A percentile compares a stretch with the other conserved stretches of the same genome.
Conservation (phyloP, 2,113 vertebrate genomes). For the Chamaetylas fuelleborni region DNA sequence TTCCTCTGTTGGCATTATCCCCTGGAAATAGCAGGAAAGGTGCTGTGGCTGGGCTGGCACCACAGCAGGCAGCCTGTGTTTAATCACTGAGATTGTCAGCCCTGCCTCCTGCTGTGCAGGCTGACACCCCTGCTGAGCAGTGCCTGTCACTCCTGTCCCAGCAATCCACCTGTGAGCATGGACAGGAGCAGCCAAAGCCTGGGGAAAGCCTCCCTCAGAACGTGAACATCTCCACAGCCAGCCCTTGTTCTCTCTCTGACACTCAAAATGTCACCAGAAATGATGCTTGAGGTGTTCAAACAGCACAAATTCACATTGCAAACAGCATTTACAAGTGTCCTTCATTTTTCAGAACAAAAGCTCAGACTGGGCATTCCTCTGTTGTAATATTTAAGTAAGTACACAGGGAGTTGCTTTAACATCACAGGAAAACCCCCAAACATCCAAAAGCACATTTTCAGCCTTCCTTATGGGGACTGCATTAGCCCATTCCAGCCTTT, state of each 20-base stretch:
- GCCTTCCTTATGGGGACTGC: not conserved
- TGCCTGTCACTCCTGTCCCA: not conserved
- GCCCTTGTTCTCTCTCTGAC: not conserved
- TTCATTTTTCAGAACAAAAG: not conserved
- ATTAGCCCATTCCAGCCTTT: not conserved
- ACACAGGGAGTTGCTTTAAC: not conserved
- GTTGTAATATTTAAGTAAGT: not conserved
- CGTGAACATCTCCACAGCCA: fast-evolving
- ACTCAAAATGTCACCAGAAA: not conserved
- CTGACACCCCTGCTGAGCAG: not conserved
- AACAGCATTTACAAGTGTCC: not conserved
- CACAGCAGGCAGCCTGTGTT: not conserved
- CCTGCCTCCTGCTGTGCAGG: not conserved
- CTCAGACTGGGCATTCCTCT: not conserved
- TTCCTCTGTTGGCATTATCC: not conserved
- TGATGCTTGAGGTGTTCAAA: not conserved
- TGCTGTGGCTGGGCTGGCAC: not conserved
- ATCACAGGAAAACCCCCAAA: not conserved
- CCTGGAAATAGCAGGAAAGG: not conserved
- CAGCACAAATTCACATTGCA: fast-evolving
- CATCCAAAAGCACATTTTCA: not conserved
- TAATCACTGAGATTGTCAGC: not conserved
- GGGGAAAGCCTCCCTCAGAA: not conserved
- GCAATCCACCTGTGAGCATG: not conserved
- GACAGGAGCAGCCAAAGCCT: not conserved